Evolutionary conservation across 2,113 vertebrate species (phyloP).

Genomic region (Catagonus wagneri): DNA sequence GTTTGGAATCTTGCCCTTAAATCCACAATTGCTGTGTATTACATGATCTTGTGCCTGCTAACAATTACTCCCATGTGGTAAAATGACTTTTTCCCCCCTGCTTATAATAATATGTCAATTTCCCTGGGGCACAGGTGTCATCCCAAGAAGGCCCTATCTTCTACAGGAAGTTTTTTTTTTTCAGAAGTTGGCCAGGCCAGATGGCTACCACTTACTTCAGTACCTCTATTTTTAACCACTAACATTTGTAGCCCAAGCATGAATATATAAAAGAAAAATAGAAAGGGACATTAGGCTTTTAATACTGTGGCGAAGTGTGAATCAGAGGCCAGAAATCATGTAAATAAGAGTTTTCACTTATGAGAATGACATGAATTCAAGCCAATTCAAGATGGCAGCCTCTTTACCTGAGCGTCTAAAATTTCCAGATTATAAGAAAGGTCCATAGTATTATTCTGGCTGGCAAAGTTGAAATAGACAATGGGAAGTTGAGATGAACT

Average conservation of each 20-base stretch:
- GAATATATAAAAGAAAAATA: neutral
- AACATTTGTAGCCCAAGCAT: neutral
- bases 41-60: conserved; percentile 52
- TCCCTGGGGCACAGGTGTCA: conserved; percentile 60
- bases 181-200: neutral
- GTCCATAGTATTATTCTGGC: neutral
- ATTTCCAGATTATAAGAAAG: conserved; percentile 2
- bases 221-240: neutral
- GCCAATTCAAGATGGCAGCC: conserved; percentile 8
- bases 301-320: neutral
- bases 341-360: neutral
- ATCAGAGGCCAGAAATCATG: neutral
- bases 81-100: conserved; percentile 11
- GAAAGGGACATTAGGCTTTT: neutral
- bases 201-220: neutral
- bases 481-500: neutral
- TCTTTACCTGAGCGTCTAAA: conserved; percentile 18
- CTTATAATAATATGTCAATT: conserved; percentile 55
- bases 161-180: neutral
- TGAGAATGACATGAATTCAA: conserved; percentile 3
- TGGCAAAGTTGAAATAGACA: neutral
- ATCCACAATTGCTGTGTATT: conserved; percentile 60
- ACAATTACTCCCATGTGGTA: conserved; percentile 57
- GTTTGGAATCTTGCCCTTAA: conserved; percentile 77
- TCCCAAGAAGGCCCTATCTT: conserved; percentile 35